These are phyloP conservation scores for Agrochola lota DNA, from an alignment of 2,888 invertebrate species.

Conservation along the genomic window DNA sequence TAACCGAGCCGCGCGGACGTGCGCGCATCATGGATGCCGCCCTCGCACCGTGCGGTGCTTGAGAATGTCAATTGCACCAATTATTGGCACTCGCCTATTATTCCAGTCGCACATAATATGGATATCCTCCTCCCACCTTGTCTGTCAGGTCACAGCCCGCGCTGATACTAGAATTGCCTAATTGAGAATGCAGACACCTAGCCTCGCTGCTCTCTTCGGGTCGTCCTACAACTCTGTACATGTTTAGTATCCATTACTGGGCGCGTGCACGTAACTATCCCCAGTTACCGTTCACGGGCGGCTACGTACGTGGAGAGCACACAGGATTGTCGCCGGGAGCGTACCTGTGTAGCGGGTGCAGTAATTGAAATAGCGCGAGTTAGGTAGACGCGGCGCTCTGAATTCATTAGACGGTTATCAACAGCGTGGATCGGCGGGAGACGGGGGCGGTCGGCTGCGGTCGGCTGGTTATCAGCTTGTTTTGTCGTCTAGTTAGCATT, in stretches of 20 bases:
- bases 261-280: constrained; percentile 63
- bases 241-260: constrained; percentile 65
- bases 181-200: constrained; percentile 72
- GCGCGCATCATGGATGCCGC: constrained; percentile 32
- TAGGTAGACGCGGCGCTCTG: constrained; percentile 54
- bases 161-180: constrained; percentile 68
- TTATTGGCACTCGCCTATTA: constrained; percentile 65
- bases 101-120: constrained; percentile 52
- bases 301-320: constrained; percentile 53
- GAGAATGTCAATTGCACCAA: constrained; percentile 69
- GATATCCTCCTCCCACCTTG: constrained; percentile 68
- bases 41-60: constrained; percentile 27
- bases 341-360: constrained; percentile 43
- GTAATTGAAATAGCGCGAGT: constrained; percentile 70
- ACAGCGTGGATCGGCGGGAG: constrained; percentile 23
- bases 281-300: constrained; percentile 57
- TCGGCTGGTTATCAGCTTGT: constrained; percentile 60
- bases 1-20: constrained; percentile 22
- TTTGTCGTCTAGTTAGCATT: constrained; percentile 65
- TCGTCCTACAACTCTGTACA: constrained; percentile 41
- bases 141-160: constrained; percentile 43
- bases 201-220: constrained; percentile 34
- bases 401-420: constrained; percentile 68
- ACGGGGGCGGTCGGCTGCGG: constrained; percentile 12
- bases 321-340: constrained; percentile 30